phyloP scores from a whole-genome alignment of 2,888 invertebrate species.

The Ptychoptera albimana region DNA sequence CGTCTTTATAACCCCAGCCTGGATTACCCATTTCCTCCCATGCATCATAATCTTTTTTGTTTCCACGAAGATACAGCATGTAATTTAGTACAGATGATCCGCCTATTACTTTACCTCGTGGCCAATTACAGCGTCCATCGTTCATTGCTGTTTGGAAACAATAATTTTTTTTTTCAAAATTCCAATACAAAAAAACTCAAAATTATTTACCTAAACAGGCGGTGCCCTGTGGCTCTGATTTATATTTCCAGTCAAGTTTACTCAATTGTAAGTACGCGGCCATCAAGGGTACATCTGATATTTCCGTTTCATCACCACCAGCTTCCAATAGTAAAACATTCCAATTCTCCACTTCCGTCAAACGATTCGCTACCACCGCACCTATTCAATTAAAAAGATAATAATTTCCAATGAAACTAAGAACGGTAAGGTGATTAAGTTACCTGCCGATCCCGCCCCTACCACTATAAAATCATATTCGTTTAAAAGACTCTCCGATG shows the following conservation, averaged over 20 bases:
- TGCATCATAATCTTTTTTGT: constrained; percentile 72
- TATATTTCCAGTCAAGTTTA: constrained; percentile 83
- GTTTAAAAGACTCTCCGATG: constrained; percentile 43
- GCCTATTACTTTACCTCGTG: constrained; percentile 80
- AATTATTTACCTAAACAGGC: constrained; percentile 56
- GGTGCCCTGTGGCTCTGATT: constrained; percentile 73
- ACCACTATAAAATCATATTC: constrained; percentile 75
- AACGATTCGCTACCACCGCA: constrained; percentile 68
- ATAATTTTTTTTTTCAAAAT: no score
- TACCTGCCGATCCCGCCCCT: constrained; percentile 75
- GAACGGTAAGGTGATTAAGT: no score
- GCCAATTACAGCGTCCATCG: constrained; percentile 76
- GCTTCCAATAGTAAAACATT: constrained; percentile 69
- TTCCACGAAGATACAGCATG: constrained; percentile 82
- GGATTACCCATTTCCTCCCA: constrained; percentile 80
- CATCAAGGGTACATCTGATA: constrained; percentile 74
- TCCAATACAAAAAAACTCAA: not conserved
- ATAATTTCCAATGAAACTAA: not conserved
- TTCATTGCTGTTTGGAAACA: constrained; percentile 54
- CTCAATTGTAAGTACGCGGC: constrained; percentile 78
- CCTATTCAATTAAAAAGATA: constrained; percentile 31
- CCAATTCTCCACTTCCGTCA: constrained; percentile 66
- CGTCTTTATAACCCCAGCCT: constrained; percentile 75
- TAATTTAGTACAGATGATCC: constrained; percentile 82
- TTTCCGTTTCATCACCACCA: constrained; percentile 80